Evolutionary conservation across 2,797 vertebrate genomes (phyloP).

Genomic region (Coracias cyanogaster): DNA sequence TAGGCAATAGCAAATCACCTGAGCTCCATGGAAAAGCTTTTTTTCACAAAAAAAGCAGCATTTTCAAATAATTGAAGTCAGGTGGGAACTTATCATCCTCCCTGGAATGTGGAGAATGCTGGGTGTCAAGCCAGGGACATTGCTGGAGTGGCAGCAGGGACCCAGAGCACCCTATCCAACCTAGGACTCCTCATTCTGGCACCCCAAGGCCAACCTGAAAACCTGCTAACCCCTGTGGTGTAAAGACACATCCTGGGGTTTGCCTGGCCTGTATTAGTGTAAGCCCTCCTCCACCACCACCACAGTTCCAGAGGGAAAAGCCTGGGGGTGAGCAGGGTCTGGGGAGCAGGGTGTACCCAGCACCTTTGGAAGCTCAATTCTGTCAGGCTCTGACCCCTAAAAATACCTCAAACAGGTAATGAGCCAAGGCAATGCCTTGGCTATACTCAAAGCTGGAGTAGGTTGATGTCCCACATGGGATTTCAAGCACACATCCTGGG

Average conservation of each 20-base stretch:
- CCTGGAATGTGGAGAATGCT: neutral
- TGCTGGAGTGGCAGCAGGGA: neutral
- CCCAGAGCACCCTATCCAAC: neutral
- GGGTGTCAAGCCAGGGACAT: neutral
- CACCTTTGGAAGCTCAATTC: neutral
- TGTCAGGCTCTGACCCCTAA: too few relatives aligned
- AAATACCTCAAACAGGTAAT: neutral
- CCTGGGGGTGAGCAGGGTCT: neutral
- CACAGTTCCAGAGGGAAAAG: neutral
- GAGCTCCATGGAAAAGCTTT: neutral
- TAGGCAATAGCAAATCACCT: neutral
- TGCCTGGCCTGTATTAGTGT: neutral
- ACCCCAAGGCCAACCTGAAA: neutral
- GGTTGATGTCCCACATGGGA: rapidly evolving
- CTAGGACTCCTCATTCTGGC: rapidly evolving
- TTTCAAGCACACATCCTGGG: neutral
- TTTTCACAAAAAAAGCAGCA: neutral
- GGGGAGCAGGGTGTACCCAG: neutral
- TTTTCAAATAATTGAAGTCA: neutral
- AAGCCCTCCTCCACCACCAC: neutral
- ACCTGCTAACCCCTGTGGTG: neutral
- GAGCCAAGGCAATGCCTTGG: neutral
- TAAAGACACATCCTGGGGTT: neutral
- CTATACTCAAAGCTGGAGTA: neutral
- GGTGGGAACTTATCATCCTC: neutral